Evolutionary conservation across 2,797 vertebrate species (phyloP).

Genomic region (Tadarida brasiliensis): DNA sequence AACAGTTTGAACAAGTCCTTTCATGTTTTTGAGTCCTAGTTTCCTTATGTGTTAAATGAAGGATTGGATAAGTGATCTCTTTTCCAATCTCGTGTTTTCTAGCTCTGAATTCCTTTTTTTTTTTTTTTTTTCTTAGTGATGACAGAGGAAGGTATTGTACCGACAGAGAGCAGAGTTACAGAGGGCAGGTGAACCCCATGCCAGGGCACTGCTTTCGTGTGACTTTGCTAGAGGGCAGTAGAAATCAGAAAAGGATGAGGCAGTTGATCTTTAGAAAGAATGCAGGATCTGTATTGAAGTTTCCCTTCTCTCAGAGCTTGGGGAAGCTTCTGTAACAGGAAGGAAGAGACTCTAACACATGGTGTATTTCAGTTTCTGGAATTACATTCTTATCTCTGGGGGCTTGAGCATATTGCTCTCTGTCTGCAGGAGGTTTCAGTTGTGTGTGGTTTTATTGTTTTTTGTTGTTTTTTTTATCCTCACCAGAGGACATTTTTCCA

Average conservation of each 20-base stretch:
- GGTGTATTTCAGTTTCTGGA: background rate
- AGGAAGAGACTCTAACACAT: background rate
- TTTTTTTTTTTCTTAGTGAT: background rate
- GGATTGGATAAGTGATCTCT: background rate
- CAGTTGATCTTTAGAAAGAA: background rate
- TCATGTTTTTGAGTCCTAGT: constrained; percentile 22
- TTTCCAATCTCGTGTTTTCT: background rate
- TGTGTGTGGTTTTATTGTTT: no score
- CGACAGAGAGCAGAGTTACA: background rate
- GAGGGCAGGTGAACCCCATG: background rate
- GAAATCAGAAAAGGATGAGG: background rate
- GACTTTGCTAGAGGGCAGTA: background rate
- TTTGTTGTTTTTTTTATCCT: no score
- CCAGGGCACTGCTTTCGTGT: background rate
- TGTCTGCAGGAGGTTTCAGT: background rate
- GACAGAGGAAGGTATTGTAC: background rate
- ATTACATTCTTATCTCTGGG: background rate
- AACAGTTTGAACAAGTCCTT: background rate
- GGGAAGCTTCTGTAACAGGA: background rate
- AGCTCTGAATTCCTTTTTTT: background rate
- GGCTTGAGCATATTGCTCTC: background rate
- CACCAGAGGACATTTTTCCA: no score
- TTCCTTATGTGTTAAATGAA: background rate
- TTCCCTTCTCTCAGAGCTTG: background rate
- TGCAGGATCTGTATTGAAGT: background rate